Evolutionary conservation across 2,888 invertebrate genomes (phyloP).

Genomic region (Parelbella ahira): DNA sequence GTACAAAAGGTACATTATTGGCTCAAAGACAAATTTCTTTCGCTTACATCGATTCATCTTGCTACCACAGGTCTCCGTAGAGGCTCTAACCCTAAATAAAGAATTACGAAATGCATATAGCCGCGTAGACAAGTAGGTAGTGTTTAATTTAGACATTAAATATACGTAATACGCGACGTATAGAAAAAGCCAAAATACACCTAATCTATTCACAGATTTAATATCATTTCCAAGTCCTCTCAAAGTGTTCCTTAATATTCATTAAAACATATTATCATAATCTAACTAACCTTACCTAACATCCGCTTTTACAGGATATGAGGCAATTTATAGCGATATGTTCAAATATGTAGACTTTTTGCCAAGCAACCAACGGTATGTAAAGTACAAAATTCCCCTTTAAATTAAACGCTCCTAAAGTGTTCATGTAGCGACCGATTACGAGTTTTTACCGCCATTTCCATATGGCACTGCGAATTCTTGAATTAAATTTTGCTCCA

Average conservation of each 20-base stretch:
- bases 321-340: slow-evolving; percentile 1
- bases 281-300: not conserved
- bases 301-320: slow-evolving; percentile 14
- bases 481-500: slow-evolving; percentile 1
- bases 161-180: no score
- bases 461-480: slow-evolving; percentile 6
- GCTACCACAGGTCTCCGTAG: no score
- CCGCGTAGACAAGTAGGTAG: no score
- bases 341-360: slow-evolving; percentile 8
- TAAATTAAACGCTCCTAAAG: slow-evolving; percentile 3
- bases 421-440: not conserved
- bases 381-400: slow-evolving; percentile 10
- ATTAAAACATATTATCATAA: slow-evolving; percentile 2
- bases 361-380: not conserved
- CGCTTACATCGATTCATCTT: no score
- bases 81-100: no score
- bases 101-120: no score
- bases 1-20: no score
- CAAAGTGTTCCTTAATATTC: not conserved
- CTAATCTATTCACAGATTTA: no score
- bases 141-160: no score
- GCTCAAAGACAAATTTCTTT: no score
- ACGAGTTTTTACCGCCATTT: slow-evolving; percentile 11
- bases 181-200: no score
- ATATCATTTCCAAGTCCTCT: no score